Percentiles rank a stretch among this genome's conserved stretches.
Conservation (phyloP, 2,113 vertebrate species). For the Nerophis ophidion region DNA sequence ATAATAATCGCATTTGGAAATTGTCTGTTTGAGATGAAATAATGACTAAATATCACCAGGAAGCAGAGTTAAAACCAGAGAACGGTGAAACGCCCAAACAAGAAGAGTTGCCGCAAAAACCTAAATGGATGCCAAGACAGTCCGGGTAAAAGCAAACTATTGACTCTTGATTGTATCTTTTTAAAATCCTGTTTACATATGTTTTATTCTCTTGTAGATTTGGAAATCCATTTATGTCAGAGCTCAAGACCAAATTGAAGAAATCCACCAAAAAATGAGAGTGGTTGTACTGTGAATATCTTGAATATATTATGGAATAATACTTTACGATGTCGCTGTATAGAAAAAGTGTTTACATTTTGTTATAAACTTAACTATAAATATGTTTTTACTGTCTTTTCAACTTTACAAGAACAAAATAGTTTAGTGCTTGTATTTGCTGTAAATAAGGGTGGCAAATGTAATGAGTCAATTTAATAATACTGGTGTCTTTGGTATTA, state of each 20-base stretch:
- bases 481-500: too few relatives aligned
- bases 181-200: not conserved
- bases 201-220: slow-evolving; percentile 48
- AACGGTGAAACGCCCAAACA: slow-evolving; percentile 24
- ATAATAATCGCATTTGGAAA: not conserved
- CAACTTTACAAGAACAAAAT: too few relatives aligned
- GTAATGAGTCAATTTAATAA: too few relatives aligned
- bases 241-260: slow-evolving; percentile 72
- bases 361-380: slow-evolving; percentile 34
- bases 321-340: not conserved
- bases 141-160: slow-evolving; percentile 51
- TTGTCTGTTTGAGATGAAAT: not conserved
- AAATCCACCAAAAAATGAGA: slow-evolving; percentile 61
- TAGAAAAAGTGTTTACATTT: slow-evolving; percentile 1
- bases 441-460: too few relatives aligned
- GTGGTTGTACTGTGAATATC: not conserved
- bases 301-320: slow-evolving; percentile 6
- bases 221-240: slow-evolving; percentile 69
- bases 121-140: slow-evolving; percentile 66
- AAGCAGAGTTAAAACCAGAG: slow-evolving; percentile 28
- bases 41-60: slow-evolving; percentile 23
- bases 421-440: too few relatives aligned
- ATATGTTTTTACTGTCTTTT: not conserved
- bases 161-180: not conserved
- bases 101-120: slow-evolving; percentile 36